Conservation (phyloP, 2,888 invertebrate species). For the Plebejus argus region DNA sequence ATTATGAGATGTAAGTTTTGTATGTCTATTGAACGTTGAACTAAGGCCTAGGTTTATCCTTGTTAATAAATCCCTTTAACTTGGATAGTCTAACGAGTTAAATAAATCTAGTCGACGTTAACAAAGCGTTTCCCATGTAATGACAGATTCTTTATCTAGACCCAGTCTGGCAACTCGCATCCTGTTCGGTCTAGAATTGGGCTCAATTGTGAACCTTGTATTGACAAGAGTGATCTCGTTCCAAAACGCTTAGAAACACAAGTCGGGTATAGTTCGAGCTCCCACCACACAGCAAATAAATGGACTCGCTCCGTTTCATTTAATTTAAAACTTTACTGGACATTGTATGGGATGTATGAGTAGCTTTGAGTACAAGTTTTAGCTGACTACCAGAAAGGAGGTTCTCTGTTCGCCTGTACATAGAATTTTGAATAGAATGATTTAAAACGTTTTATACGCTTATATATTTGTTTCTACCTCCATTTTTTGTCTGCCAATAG, state of each 20-base stretch:
- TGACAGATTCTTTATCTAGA: constrained; percentile 11
- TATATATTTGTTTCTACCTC: too few species aligned
- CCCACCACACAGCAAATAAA: constrained; percentile 16
- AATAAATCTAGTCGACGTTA: not conserved
- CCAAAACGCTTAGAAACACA: constrained; percentile 32
- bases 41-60: not conserved
- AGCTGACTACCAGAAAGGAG: not conserved
- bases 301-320: constrained; percentile 7
- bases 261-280: constrained; percentile 14
- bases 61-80: not conserved
- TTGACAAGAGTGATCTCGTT: constrained; percentile 25
- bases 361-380: not conserved
- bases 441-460: too few species aligned
- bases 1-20: not conserved
- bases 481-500: too few species aligned
- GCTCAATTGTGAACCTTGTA: constrained; percentile 23
- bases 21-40: not conserved
- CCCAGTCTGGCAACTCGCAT: constrained; percentile 19
- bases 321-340: constrained; percentile 3
- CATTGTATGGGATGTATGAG: constrained; percentile 6
- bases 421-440: too few species aligned
- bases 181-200: constrained; percentile 22
- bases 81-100: not conserved
- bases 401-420: too few species aligned
- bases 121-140: constrained; percentile 7